Evolutionary conservation across 2,113 vertebrate genomes (phyloP), one percentile per base, ranked within the genome.

Genomic region (Anser brachyrhynchus): DNA sequence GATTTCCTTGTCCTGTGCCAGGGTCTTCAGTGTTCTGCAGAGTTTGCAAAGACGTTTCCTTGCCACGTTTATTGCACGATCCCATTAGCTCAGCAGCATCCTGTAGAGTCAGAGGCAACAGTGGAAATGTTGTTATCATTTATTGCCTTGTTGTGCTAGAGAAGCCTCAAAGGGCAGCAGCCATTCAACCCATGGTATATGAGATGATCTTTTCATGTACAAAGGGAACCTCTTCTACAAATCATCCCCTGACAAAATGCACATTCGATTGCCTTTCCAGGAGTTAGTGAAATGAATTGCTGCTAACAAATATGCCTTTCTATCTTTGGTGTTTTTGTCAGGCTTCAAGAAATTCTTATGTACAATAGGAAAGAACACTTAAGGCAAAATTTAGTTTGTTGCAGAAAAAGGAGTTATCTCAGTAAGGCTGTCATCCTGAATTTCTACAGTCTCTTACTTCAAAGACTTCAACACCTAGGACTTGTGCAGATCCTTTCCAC

Each of bases 1-100:
- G 57, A 52, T 28, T 92, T 72, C 19, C 77, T 77, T 37, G 57
- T 20, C 29, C 69, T 43, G 12, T 61, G 31, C 78, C 81, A 78
- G 49, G 20, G 37, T 15, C 54, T 67, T 85, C 92, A 29, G 85
- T 8, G 37, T 22, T 92, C 69, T 76, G 80, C 29, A 76, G 59
- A 74, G 82, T 51, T 70, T 55, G 85, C 46, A 23, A 4, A 84
- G 82, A n/a, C 31, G 61, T 66, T 15, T 95, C 90, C 23, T 58
- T 91, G 83, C 37, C 31, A 20, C 8, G 16, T 65, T 72, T 77
- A 49, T 77, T 84, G 49, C 71, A 91, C 13, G 77, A 89, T 59
- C 89, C 94, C 54, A 85, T 95, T 96, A 96, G 44, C 49, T 78
- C 94, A 76, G 87, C 83, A 73, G 76, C 69, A 65, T 96, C 96